phyloP scores from a whole-genome alignment of 2,888 invertebrate species.

The Theretra japonica region DNA sequence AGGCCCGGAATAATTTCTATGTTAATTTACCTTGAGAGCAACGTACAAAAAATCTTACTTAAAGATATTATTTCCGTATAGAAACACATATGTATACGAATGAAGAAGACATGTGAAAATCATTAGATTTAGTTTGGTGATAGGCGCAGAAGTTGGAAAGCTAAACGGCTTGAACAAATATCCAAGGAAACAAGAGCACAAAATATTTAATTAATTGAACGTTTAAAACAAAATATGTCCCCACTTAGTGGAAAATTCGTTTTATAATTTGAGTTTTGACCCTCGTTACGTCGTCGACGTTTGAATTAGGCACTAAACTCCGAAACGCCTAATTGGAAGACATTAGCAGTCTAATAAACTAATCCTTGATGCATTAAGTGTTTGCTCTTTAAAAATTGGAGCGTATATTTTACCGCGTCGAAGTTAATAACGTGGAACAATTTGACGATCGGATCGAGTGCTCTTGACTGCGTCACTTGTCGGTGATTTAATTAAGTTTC shows the following conservation, averaged over 20 bases:
- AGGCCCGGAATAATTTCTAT: too few relatives aligned
- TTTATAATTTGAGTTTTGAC: neutral
- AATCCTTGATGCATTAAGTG: conserved; percentile 16
- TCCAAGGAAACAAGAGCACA: too few relatives aligned
- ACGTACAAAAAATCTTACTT: too few relatives aligned
- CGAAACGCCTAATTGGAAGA: conserved; percentile 12
- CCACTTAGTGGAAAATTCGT: neutral
- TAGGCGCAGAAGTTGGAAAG: too few relatives aligned
- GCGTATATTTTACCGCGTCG: conserved; percentile 23
- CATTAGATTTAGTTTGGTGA: too few relatives aligned
- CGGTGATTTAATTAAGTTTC: conserved; percentile 75
- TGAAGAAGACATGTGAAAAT: too few relatives aligned
- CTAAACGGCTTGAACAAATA: too few relatives aligned
- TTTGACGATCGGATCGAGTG: conserved; percentile 63
- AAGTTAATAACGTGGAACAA: conserved; percentile 67
- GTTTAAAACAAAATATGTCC: neutral
- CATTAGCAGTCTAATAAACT: conserved; percentile 19
- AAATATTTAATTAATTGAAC: too few relatives aligned
- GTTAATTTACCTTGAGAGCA: too few relatives aligned
- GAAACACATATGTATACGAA: too few relatives aligned
- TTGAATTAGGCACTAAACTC: conserved; percentile 17
- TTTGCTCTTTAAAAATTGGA: conserved; percentile 22
- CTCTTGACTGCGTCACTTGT: conserved; percentile 58
- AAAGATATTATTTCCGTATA: too few relatives aligned
- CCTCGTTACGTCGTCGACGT: neutral